These are phyloP conservation scores for Ciconia maguari DNA, from an alignment of 2,113 vertebrate genomes.

Conservation along the genomic window DNA sequence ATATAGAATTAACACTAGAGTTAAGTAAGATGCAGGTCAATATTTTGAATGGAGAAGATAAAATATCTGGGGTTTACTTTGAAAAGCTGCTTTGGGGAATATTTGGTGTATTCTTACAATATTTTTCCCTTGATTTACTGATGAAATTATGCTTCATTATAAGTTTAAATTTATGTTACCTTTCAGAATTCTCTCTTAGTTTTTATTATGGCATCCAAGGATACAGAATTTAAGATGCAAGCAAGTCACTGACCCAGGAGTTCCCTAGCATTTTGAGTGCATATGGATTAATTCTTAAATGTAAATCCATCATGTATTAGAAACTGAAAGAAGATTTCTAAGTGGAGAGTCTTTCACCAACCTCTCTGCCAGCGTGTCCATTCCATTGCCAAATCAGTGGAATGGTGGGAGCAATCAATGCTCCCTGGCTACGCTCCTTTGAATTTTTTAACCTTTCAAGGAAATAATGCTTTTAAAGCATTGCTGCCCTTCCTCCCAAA, in stretches of 20 bases:
- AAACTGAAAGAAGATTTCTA: not conserved
- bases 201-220: not conserved
- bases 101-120: not conserved
- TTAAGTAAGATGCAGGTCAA: not conserved
- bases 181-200: not conserved
- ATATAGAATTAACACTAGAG: not conserved
- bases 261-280: not conserved
- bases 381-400: not conserved
- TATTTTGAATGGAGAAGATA: not conserved
- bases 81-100: not conserved
- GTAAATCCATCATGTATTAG: not conserved
- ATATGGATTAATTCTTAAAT: not conserved
- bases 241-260: not conserved
- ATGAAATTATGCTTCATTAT: not conserved
- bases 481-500: not conserved
- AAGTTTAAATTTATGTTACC: not conserved
- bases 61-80: not conserved
- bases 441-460: not conserved
- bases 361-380: not conserved
- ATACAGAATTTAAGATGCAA: not conserved
- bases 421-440: not conserved
- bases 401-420: not conserved
- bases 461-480: not conserved
- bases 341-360: not conserved
- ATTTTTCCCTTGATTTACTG: not conserved